These are phyloP conservation scores for Philaethria dido DNA, from an alignment of 2,888 invertebrate species.

Conservation along the genomic window DNA sequence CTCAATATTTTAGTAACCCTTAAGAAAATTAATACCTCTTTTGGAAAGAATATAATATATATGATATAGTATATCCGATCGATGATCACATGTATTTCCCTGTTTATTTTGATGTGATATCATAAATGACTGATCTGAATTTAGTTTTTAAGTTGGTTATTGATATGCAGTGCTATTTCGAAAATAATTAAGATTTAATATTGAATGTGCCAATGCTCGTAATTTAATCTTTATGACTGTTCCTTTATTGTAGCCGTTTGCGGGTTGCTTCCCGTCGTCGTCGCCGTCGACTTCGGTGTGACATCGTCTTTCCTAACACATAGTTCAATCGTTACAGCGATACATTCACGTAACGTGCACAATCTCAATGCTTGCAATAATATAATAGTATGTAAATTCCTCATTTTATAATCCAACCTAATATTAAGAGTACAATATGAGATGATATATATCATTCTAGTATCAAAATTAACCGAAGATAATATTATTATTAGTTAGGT, in stretches of 20 bases:
- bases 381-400: constrained; percentile 68
- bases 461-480: constrained; percentile 85
- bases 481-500: constrained; percentile 83
- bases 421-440: constrained; percentile 85
- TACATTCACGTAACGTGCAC: constrained; percentile 76
- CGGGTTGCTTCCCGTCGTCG: constrained; percentile 56
- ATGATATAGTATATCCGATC: constrained; percentile 79
- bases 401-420: constrained; percentile 78
- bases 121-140: constrained; percentile 86
- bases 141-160: constrained; percentile 85
- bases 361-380: constrained; percentile 85
- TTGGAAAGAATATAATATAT: constrained; percentile 79
- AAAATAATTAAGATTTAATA: constrained; percentile 83
- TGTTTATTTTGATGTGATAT: constrained; percentile 86
- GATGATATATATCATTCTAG: constrained; percentile 84
- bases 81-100: constrained; percentile 83
- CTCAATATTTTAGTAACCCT: constrained; percentile 84
- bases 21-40: constrained; percentile 85
- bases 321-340: constrained; percentile 62
- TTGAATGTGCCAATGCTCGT: constrained; percentile 85
- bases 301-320: constrained; percentile 66
- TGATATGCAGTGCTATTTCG: constrained; percentile 83
- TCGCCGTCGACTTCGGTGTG: constrained; percentile 68
- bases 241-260: constrained; percentile 72
- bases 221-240: constrained; percentile 82